Percentiles rank a stretch among this genome's conserved stretches.
Conservation (phyloP, 2,113 vertebrate genomes). For the Bujurquina vittata region DNA sequence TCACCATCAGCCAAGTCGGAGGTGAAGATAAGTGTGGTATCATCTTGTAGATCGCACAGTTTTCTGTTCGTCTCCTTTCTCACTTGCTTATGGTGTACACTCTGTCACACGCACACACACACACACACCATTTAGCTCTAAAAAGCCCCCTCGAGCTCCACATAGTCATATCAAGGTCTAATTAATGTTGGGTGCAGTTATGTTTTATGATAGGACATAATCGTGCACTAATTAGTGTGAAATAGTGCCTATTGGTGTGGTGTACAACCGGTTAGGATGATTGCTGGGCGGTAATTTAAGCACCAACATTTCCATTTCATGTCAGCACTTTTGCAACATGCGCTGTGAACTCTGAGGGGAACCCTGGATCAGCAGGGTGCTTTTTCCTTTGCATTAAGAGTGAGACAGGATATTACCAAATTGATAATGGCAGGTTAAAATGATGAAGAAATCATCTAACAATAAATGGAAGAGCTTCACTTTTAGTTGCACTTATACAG, state of each 20-base stretch:
- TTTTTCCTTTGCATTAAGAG: background rate
- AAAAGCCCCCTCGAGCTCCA: slow-evolving; percentile 41
- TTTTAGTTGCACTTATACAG: too few species aligned
- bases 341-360: background rate
- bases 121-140: slow-evolving; percentile 12
- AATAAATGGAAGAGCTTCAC: background rate
- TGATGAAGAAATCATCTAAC: background rate
- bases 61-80: background rate
- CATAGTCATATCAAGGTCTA: slow-evolving; percentile 49
- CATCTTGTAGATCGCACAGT: slow-evolving; percentile 19
- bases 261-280: slow-evolving; percentile 56
- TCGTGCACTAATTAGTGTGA: slow-evolving; percentile 64
- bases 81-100: background rate
- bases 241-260: slow-evolving; percentile 53
- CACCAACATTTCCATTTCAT: slow-evolving; percentile 28
- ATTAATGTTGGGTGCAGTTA: slow-evolving; percentile 64
- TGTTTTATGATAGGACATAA: slow-evolving; percentile 69
- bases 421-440: background rate
- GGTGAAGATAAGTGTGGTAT: slow-evolving; percentile 42
- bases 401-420: background rate
- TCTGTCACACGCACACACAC: background rate
- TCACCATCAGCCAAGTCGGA: background rate
- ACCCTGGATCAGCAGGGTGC: too few species aligned
- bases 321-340: slow-evolving; percentile 17
- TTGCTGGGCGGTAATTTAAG: slow-evolving; percentile 42